Conservation (phyloP, 2,888 invertebrate species). For the Drosophila demipolita region DNA sequence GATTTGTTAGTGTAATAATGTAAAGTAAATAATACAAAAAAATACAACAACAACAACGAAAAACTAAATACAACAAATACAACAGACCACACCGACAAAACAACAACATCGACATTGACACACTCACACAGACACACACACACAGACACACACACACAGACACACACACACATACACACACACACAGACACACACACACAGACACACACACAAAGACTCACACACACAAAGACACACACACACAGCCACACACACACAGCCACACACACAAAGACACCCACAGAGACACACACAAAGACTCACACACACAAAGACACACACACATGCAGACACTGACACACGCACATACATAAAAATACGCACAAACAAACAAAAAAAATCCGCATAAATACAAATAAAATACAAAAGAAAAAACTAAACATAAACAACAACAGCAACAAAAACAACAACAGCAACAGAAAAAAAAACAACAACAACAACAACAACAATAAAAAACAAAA, state of each 20-base stretch:
- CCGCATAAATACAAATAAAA: constrained; percentile 14
- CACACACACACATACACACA: constrained; percentile 20
- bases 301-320: too few species aligned
- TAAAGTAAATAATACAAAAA: constrained; percentile 60
- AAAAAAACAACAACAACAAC: constrained; percentile 16
- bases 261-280: constrained; percentile 13
- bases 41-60: constrained; percentile 32
- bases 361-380: constrained; percentile 20
- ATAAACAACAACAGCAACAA: constrained; percentile 17
- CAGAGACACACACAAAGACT: constrained; percentile 1
- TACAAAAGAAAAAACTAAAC: constrained; percentile 41
- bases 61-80: constrained; percentile 8
- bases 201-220: background rate
- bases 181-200: constrained; percentile 11
- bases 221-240: too few species aligned
- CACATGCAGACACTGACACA: constrained; percentile 33
- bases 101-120: background rate
- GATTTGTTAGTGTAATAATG: constrained; percentile 83
- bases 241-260: constrained; percentile 14
- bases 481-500: constrained; percentile 44
- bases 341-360: constrained; percentile 35
- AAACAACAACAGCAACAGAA: constrained; percentile 12
- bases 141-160: constrained; percentile 11
- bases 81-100: constrained; percentile 19
- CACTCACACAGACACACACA: constrained; percentile 29